Conservation (phyloP, 2,888 invertebrate species). For the Sepiola atlantica region DNA sequence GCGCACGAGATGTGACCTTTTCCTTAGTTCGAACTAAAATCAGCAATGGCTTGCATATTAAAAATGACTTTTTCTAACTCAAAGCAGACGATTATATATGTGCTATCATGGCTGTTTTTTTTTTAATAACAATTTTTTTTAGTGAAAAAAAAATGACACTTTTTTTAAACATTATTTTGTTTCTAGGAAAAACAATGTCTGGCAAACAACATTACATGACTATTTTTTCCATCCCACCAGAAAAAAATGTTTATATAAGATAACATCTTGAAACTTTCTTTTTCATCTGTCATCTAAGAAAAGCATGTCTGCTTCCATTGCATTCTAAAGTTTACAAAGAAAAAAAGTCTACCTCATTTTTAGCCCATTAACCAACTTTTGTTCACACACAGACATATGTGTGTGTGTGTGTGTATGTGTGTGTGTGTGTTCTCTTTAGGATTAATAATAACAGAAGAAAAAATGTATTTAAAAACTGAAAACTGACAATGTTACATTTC, state of each 20-base stretch:
- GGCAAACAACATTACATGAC: not conserved
- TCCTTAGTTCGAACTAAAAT: too few species aligned
- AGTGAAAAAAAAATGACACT: not conserved
- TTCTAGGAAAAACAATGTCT: not conserved
- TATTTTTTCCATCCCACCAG: not conserved
- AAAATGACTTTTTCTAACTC: too few species aligned
- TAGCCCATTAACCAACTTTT: not conserved
- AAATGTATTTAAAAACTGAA: not conserved
- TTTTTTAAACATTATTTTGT: not conserved
- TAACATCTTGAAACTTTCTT: not conserved
- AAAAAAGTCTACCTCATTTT: not conserved
- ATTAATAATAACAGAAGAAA: not conserved
- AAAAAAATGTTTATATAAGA: not conserved
- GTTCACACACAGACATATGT: not conserved
- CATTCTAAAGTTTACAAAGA: not conserved
- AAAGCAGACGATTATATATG: too few species aligned
- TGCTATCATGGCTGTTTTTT: too few species aligned
- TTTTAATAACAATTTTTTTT: not conserved
- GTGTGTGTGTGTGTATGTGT: not conserved
- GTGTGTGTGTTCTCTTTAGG: not conserved
- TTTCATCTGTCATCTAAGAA: not conserved
- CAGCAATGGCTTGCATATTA: too few species aligned
- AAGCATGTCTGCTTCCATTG: not conserved
- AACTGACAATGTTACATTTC: not conserved
- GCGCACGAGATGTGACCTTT: too few species aligned